phyloP scores from a whole-genome alignment of 2,113 vertebrate genomes.

The Cathartes aura region DNA sequence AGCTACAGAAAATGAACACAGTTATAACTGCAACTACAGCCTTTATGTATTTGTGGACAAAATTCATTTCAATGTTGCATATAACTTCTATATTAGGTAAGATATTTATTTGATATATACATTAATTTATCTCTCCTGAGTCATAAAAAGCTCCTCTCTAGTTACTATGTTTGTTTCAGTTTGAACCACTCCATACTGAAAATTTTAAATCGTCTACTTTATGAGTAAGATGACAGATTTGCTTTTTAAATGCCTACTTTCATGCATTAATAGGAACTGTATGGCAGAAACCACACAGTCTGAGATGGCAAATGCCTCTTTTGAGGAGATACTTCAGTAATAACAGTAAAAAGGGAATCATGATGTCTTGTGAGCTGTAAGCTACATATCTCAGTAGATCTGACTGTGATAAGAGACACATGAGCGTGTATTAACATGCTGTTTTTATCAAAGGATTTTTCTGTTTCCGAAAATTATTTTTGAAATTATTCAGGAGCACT shows the following conservation, averaged over 20 bases:
- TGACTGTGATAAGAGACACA: background rate
- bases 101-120: background rate
- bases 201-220: background rate
- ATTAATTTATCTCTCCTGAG: background rate
- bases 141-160: background rate
- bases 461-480: constrained; percentile 17
- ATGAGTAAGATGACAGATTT: background rate
- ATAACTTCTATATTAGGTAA: background rate
- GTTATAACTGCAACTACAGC: background rate
- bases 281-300: background rate
- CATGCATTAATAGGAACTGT: background rate
- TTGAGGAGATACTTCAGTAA: background rate
- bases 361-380: background rate
- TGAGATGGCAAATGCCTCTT: background rate
- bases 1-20: background rate
- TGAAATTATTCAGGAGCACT: background rate
- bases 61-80: background rate
- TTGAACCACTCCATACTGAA: background rate
- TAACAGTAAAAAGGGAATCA: background rate
- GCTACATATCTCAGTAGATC: background rate
- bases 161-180: background rate
- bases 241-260: background rate
- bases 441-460: constrained; percentile 18
- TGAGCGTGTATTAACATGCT: background rate
- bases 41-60: background rate